These are phyloP conservation scores for Andrena bicolor DNA, from an alignment of 2,888 invertebrate genomes.

Conservation along the genomic window DNA sequence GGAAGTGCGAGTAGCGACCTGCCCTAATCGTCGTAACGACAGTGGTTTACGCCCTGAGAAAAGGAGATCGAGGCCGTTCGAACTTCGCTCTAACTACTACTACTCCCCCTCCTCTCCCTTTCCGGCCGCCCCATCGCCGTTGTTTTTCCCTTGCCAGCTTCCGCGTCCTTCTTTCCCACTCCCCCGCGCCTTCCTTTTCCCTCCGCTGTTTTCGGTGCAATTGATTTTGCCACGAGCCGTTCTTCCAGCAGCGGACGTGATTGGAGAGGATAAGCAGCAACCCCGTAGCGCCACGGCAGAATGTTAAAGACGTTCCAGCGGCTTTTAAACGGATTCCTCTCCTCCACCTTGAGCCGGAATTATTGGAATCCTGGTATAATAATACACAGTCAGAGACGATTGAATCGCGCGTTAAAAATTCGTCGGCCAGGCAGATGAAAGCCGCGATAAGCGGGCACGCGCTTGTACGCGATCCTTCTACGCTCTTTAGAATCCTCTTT, in stretches of 20 bases:
- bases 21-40: conserved; percentile 62
- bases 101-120: neutral
- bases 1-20: conserved; percentile 42
- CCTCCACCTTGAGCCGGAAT: neutral
- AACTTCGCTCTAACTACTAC: conserved; percentile 14
- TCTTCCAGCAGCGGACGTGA: conserved; percentile 18
- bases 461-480: neutral
- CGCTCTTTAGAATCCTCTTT: neutral
- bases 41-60: conserved; percentile 40
- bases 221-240: conserved; percentile 39
- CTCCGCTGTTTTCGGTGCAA: conserved; percentile 14
- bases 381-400: neutral
- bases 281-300: no score
- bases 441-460: conserved; percentile 42
- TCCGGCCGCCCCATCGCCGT: neutral
- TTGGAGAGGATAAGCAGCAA: conserved; percentile 21
- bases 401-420: neutral
- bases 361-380: neutral
- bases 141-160: neutral
- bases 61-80: conserved; percentile 30
- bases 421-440: conserved; percentile 32
- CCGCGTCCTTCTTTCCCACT: neutral
- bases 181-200: neutral
- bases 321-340: neutral
- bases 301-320: neutral